phyloP scores from a whole-genome alignment of 2,888 invertebrate species.

The Hirtodrosophila duncani region DNA sequence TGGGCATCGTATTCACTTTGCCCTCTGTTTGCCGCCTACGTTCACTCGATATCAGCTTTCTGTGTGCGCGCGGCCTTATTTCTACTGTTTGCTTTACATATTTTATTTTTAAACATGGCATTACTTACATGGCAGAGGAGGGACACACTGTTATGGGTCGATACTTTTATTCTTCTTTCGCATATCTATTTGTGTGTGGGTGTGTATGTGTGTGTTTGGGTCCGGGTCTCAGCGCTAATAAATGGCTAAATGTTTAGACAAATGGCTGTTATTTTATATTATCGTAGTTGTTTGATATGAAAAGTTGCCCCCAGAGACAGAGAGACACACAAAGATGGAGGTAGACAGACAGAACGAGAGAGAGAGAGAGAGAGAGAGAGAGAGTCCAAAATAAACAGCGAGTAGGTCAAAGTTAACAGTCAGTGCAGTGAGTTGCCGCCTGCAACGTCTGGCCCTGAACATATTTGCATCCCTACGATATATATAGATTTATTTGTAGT shows the following conservation, averaged over 20 bases:
- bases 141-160: no score
- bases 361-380: no score
- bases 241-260: slow-evolving; percentile 63
- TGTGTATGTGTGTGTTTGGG: no score
- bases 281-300: slow-evolving; percentile 60
- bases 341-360: no score
- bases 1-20: no score
- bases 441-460: no score
- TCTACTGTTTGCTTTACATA: background rate
- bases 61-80: background rate
- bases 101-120: slow-evolving; percentile 6
- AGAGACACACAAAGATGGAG: slow-evolving; percentile 24
- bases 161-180: slow-evolving; percentile 16
- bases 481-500: no score
- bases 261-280: slow-evolving; percentile 61
- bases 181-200: slow-evolving; percentile 4
- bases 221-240: slow-evolving; percentile 35
- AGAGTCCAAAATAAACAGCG: slow-evolving; percentile 1
- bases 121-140: no score
- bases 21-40: no score
- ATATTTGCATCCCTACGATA: no score
- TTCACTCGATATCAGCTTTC: slow-evolving; percentile 35
- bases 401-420: no score
- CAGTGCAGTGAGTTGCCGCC: no score
- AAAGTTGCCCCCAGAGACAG: slow-evolving; percentile 36